Evolutionary conservation across 1,140 invertebrate species (phyloP).

Genomic region (Bombus pascuorum): DNA sequence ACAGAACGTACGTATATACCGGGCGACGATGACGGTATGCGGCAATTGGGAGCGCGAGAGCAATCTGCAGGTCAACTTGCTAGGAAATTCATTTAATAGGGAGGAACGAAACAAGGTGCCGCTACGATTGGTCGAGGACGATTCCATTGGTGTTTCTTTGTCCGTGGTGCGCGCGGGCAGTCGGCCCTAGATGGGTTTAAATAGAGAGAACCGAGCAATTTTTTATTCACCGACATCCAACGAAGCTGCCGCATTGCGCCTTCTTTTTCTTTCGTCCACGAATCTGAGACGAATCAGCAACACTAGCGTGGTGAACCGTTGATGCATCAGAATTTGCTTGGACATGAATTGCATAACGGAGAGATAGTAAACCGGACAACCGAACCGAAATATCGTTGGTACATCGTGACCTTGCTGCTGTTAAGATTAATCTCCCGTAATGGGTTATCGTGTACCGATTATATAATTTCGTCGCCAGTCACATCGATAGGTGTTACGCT

Average conservation of each 20-base stretch:
- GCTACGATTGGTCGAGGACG: conserved; percentile 10
- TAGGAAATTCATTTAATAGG: conserved; percentile 52
- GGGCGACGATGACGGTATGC: conserved; percentile 1
- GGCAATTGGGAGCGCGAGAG: conserved; percentile 53
- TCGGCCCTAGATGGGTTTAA: neutral
- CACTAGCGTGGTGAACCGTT: neutral
- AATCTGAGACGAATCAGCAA: neutral
- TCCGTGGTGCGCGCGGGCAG: neutral
- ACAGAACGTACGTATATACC: neutral
- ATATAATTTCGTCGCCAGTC: neutral
- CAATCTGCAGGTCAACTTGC: conserved; percentile 55
- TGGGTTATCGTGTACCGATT: neutral
- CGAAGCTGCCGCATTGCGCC: neutral
- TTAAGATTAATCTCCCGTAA: neutral
- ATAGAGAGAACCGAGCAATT: neutral
- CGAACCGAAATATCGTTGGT: neutral
- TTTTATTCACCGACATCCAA: neutral
- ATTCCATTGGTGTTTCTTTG: conserved; percentile 5
- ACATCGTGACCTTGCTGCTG: neutral
- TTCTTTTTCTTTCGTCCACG: neutral
- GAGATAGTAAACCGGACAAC: neutral
- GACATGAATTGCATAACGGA: neutral
- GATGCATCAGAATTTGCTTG: neutral
- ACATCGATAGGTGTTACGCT: neutral
- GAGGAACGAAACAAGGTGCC: conserved; percentile 30